Evolutionary conservation across 1,140 invertebrate species (phyloP).

Genomic region (Drosophila tani): DNA sequence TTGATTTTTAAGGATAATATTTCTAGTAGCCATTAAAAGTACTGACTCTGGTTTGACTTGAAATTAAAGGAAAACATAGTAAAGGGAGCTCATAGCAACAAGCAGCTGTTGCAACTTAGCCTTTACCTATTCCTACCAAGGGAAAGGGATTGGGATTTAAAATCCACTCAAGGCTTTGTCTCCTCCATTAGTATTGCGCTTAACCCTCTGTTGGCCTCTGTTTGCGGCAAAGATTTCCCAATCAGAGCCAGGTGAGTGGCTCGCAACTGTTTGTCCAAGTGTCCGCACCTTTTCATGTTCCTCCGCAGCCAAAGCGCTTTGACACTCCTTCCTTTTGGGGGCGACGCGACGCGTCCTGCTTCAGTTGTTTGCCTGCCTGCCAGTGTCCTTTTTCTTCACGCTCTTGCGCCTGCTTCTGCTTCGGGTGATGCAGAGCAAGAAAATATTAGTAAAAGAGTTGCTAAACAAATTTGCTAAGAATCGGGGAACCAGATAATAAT

Average conservation of each 20-base stretch:
- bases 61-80: background rate
- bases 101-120: conserved; percentile 1
- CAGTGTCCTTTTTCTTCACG: conserved; percentile 33
- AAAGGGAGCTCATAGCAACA: background rate
- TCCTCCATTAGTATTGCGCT: conserved; percentile 19
- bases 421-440: background rate
- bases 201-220: conserved; percentile 18
- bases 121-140: background rate
- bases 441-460: background rate
- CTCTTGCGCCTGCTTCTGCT: conserved; percentile 13
- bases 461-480: background rate
- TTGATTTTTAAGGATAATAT: background rate
- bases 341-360: conserved; percentile 4
- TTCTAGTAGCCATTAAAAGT: background rate
- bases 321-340: conserved; percentile 6
- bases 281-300: conserved; percentile 39
- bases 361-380: conserved; percentile 43
- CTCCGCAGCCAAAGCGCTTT: conserved; percentile 10
- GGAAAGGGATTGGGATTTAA: background rate
- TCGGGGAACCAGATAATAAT: too few relatives aligned
- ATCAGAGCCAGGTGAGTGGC: conserved; percentile 39
- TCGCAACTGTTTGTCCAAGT: conserved; percentile 19
- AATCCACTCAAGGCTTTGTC: conserved; percentile 15
- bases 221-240: conserved; percentile 38
- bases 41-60: background rate